These are phyloP conservation scores for Halichoerus grypus DNA, from an alignment of 2,113 vertebrate genomes.

Conservation along the genomic window DNA sequence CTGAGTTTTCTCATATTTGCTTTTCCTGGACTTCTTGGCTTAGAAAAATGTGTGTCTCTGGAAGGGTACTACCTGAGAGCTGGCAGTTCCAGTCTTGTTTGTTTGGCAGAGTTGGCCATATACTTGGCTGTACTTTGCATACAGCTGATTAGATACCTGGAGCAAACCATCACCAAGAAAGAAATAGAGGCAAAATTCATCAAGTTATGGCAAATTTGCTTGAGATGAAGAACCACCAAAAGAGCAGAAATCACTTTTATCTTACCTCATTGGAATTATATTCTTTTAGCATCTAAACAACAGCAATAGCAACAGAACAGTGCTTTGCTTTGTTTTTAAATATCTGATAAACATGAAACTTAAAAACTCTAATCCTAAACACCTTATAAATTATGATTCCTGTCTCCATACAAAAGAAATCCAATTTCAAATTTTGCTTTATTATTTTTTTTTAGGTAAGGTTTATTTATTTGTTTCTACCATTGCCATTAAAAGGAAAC, in stretches of 20 bases:
- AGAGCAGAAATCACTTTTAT: slow-evolving; percentile 3
- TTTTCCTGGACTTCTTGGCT: not conserved
- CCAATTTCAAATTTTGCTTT: not conserved
- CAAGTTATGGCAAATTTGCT: not conserved
- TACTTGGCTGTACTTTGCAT: slow-evolving; percentile 96
- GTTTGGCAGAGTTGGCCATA: slow-evolving; percentile 94
- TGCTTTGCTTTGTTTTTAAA: not conserved
- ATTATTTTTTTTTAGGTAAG: not conserved
- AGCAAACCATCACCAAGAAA: slow-evolving; percentile 56
- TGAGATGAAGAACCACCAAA: not conserved
- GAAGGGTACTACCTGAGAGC: not conserved
- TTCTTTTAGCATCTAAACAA: slow-evolving; percentile 31
- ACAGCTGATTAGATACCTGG: slow-evolving; percentile 94
- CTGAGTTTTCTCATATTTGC: not conserved
- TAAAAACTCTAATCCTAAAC: not conserved
- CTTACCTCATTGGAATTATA: not conserved
- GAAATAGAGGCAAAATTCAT: not conserved
- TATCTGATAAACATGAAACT: not conserved
- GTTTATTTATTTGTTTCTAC: not conserved
- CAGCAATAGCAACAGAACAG: not conserved
- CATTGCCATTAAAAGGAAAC: not conserved
- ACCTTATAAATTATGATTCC: not conserved
- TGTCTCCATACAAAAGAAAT: not conserved
- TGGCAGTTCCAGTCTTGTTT: slow-evolving; percentile 94
- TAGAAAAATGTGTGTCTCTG: slow-evolving; percentile 3